Conservation (phyloP, 2,888 invertebrate genomes). For the Scaptomyza parva region DNA sequence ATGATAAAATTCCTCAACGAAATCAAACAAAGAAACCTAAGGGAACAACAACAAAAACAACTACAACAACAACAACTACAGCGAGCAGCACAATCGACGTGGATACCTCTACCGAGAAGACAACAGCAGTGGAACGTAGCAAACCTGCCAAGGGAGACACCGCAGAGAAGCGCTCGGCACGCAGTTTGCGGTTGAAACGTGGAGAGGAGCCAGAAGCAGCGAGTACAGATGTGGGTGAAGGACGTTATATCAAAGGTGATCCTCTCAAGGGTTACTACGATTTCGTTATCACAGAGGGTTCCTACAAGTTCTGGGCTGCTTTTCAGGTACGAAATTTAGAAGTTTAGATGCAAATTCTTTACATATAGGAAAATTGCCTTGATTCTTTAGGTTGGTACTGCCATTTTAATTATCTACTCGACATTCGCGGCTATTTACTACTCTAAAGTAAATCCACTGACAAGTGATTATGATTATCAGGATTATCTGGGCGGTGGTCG, state of each 20-base stretch:
- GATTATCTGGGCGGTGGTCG: slow-evolving; percentile 90
- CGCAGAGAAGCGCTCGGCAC: slow-evolving; percentile 18
- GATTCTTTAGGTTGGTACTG: slow-evolving; percentile 89
- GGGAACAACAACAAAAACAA: slow-evolving; percentile 40
- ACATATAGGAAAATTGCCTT: slow-evolving; percentile 40
- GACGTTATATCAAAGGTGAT: slow-evolving; percentile 86
- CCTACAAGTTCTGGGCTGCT: slow-evolving; percentile 95
- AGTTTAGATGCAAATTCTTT: not conserved
- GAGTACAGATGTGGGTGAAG: slow-evolving; percentile 78
- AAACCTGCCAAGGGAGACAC: slow-evolving; percentile 41
- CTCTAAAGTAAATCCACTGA: slow-evolving; percentile 93
- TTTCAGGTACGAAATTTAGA: slow-evolving; percentile 88
- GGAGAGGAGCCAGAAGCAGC: slow-evolving; percentile 14
- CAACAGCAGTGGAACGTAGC: slow-evolving; percentile 28
- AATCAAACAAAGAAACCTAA: slow-evolving; percentile 51
- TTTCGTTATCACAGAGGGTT: slow-evolving; percentile 94
- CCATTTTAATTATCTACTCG: slow-evolving; percentile 92
- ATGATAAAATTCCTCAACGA: slow-evolving; percentile 40
- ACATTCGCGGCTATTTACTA: slow-evolving; percentile 94
- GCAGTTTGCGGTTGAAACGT: slow-evolving; percentile 63
- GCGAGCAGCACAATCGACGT: slow-evolving; percentile 24
- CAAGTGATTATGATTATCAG: slow-evolving; percentile 91
- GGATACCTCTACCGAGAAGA: slow-evolving; percentile 29
- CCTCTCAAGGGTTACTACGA: slow-evolving; percentile 94
- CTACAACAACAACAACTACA: slow-evolving; percentile 40